Conservation (phyloP, 2,888 invertebrate genomes). For the Rapana venosa region DNA sequence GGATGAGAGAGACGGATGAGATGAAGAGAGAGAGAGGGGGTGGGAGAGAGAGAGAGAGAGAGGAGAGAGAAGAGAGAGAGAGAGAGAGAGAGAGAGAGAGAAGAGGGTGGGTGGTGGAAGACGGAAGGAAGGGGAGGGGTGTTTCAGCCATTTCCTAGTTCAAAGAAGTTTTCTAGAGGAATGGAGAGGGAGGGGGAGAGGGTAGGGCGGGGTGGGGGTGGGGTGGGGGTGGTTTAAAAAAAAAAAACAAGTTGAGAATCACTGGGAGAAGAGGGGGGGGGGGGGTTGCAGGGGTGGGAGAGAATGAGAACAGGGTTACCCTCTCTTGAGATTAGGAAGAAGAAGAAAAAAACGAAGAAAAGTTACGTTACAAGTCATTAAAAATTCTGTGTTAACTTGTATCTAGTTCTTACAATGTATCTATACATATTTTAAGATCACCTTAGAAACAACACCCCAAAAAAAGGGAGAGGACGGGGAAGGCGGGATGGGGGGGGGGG, state of each 20-base stretch:
- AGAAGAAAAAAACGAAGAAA: no score
- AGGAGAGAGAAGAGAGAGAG: background rate
- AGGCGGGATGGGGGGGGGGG: background rate
- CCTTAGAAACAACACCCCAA: no score
- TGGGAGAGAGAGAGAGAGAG: background rate
- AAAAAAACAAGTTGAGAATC: background rate
- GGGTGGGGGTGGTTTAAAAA: no score
- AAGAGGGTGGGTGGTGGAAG: background rate
- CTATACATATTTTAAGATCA: no score
- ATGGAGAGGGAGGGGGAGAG: background rate
- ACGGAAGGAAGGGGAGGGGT: background rate
- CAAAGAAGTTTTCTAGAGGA: conserved; percentile 19
- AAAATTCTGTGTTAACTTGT: no score
- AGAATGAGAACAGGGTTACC: no score
- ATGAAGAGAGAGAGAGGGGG: background rate
- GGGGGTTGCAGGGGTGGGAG: background rate
- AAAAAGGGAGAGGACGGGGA: no score
- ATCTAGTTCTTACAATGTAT: no score
- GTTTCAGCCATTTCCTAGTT: conserved; percentile 25
- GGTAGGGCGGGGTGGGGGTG: background rate
- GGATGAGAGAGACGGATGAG: background rate
- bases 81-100: conserved; percentile 1
- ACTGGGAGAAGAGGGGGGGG: background rate
- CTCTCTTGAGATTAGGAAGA: no score
- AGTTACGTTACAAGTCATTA: no score